phyloP scores from a whole-genome alignment of 2,113 vertebrate species.

The Tyto alba region DNA sequence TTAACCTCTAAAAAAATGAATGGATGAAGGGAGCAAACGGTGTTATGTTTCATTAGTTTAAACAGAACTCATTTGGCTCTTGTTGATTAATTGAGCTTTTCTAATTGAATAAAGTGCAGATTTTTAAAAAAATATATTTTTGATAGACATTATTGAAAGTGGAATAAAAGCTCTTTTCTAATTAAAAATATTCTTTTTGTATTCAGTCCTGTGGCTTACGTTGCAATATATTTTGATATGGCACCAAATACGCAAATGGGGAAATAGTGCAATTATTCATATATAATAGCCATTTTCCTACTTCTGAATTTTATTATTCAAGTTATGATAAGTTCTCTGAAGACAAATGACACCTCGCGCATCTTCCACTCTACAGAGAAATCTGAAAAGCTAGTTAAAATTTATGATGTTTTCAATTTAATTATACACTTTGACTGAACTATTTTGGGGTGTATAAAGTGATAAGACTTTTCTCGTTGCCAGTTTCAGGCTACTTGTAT shows the following conservation, averaged over 20 bases:
- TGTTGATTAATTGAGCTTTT: conserved; percentile 39
- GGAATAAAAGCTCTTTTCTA: conserved; percentile 16
- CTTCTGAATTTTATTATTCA: conserved; percentile 16
- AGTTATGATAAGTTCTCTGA: not conserved
- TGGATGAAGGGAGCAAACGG: not conserved
- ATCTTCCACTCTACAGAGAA: not conserved
- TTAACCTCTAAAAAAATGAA: conserved; percentile 16
- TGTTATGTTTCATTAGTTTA: conserved; percentile 14
- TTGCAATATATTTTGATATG: not conserved
- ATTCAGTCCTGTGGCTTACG: not conserved
- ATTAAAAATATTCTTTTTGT: conserved; percentile 1
- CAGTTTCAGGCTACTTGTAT: not conserved
- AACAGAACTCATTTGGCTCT: conserved; percentile 11
- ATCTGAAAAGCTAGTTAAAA: not conserved
- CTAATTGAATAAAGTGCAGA: conserved; percentile 34
- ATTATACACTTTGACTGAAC: not conserved
- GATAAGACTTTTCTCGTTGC: not conserved
- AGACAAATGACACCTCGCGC: not conserved
- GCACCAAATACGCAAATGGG: not conserved
- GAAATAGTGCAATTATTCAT: conserved; percentile 3
- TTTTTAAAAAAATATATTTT: not conserved
- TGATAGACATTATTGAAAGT: not conserved
- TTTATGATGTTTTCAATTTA: not conserved
- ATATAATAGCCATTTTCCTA: not conserved
- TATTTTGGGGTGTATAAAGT: not conserved